phyloP scores from a whole-genome alignment of 2,888 invertebrate genomes.

The Erpobdella octoculata region DNA sequence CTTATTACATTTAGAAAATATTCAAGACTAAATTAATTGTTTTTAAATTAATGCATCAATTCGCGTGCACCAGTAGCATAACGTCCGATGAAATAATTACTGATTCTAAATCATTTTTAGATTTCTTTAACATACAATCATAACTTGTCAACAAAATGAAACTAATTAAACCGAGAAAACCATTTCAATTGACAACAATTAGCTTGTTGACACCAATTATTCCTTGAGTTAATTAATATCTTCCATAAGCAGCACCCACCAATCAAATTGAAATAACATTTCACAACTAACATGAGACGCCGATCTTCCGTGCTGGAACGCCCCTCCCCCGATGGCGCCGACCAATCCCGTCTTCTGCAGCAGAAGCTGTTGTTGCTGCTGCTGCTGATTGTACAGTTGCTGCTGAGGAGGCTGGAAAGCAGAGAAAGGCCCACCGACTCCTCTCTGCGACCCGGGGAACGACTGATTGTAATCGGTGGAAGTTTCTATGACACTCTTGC shows the following conservation, averaged over 20 bases:
- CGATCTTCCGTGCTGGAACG: conserved; percentile 17
- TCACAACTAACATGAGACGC: conserved; percentile 12
- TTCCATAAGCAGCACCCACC: neutral
- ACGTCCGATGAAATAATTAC: too few relatives aligned
- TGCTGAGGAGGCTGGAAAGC: conserved; percentile 21
- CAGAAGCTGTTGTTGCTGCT: conserved; percentile 14
- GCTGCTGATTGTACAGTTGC: conserved; percentile 10
- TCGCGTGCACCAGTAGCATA: too few relatives aligned
- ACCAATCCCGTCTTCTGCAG: conserved; percentile 4
- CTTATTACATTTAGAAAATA: too few relatives aligned
- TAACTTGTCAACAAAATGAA: too few relatives aligned
- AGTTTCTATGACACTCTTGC: conserved; percentile 29
- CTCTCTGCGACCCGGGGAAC: neutral
- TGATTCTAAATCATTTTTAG: too few relatives aligned
- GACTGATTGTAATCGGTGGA: conserved; percentile 13
- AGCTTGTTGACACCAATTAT: too few relatives aligned
- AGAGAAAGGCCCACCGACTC: conserved; percentile 1
- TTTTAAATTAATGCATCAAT: too few relatives aligned
- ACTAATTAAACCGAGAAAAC: neutral
- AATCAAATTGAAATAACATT: conserved; percentile 3
- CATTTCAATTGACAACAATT: too few relatives aligned
- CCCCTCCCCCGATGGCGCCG: neutral
- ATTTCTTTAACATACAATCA: too few relatives aligned
- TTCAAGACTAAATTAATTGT: too few relatives aligned
- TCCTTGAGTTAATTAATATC: too few relatives aligned